Percentiles rank a stretch among this genome's conserved stretches.
These are phyloP conservation scores for Orchestia grillus DNA, from an alignment of 1,140 invertebrate genomes.

Conservation along the genomic window DNA sequence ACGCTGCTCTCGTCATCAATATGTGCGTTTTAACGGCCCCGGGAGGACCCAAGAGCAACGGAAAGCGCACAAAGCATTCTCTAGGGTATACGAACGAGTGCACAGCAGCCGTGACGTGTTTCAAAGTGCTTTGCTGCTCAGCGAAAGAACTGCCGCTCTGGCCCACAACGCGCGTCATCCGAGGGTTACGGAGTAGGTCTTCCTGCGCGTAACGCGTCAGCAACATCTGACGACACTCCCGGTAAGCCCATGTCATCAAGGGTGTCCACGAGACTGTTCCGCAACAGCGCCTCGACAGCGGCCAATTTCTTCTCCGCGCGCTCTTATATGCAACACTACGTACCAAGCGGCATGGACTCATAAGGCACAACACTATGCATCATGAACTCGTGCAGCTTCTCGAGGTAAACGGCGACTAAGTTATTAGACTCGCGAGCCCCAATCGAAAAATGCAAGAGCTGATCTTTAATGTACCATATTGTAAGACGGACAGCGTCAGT, in stretches of 20 bases:
- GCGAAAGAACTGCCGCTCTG: background rate
- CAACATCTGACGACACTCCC: background rate
- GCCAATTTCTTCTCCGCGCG: background rate
- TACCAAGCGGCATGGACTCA: background rate
- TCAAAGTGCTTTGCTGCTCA: background rate
- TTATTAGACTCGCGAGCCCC: background rate
- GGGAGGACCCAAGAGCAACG: conserved; percentile 2
- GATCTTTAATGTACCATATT: background rate
- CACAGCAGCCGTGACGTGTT: background rate
- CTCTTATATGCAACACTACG: background rate
- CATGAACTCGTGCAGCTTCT: background rate
- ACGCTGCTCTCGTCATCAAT: background rate
- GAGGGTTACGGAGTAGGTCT: background rate
- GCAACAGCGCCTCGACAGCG: background rate
- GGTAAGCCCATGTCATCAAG: background rate
- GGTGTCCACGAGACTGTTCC: background rate
- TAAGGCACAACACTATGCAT: background rate
- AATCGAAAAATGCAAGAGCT: background rate
- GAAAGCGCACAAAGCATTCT: background rate
- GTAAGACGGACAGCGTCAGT: background rate
- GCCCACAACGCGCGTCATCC: background rate
- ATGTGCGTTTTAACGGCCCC: background rate
- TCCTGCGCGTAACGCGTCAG: background rate
- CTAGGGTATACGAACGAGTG: background rate
- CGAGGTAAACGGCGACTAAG: background rate